A percentile compares a stretch with the other conserved stretches of the same genome.
Conservation (phyloP, 2,888 invertebrate species). For the Mylabris sibirica region DNA sequence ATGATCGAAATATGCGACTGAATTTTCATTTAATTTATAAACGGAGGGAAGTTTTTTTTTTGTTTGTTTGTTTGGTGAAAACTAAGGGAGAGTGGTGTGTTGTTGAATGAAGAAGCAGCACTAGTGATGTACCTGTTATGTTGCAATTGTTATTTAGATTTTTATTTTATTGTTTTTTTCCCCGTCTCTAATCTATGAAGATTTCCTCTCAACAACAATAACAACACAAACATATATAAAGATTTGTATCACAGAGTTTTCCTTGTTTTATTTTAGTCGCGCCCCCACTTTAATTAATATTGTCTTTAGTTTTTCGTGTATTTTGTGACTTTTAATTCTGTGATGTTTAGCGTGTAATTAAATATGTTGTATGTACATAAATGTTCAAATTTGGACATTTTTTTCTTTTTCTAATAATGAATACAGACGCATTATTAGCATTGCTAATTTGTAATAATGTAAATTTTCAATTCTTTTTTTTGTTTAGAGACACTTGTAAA, state of each 20-base stretch:
- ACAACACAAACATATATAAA: too few relatives aligned
- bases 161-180: conserved; percentile 57
- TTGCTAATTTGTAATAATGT: conserved; percentile 39
- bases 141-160: conserved; percentile 61
- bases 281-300: conserved; percentile 25
- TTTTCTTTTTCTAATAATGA: neutral
- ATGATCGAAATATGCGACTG: conserved; percentile 44
- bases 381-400: conserved; percentile 42
- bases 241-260: conserved; percentile 31
- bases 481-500: conserved; percentile 56
- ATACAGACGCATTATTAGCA: conserved; percentile 33
- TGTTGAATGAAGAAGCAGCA: conserved; percentile 35
- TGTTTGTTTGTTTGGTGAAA: conserved; percentile 27
- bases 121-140: conserved; percentile 61
- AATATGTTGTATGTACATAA: conserved; percentile 43
- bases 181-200: conserved; percentile 8
- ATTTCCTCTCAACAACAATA: conserved; percentile 12
- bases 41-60: neutral
- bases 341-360: conserved; percentile 57
- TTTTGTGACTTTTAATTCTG: conserved; percentile 59
- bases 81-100: conserved; percentile 31
- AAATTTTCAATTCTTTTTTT: conserved; percentile 49
- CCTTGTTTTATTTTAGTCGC: conserved; percentile 33
- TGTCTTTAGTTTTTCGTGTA: conserved; percentile 43
- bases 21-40: conserved; percentile 46